Evolutionary conservation across 23 tunicate genomes (phyloP).

Genomic region (Oikopleura dioica): DNA sequence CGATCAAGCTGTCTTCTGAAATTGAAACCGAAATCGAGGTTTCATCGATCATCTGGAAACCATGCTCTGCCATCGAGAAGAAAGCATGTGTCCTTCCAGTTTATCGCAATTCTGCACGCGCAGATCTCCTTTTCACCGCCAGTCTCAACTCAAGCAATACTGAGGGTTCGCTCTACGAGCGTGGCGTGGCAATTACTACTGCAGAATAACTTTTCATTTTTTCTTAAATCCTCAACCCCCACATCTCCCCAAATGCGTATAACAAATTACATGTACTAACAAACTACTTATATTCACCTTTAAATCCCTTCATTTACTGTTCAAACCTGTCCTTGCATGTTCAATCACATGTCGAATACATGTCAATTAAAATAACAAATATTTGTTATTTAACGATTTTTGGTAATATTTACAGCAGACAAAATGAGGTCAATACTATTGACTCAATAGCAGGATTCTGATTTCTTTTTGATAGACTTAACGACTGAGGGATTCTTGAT

Average conservation of each 20-base stretch:
- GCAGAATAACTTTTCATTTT: conserved; percentile 31
- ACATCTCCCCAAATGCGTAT: too few species aligned
- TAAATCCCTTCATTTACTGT: too few species aligned
- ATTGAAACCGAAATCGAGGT: conserved; percentile 1
- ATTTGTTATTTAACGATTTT: too few species aligned
- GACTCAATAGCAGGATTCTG: too few species aligned
- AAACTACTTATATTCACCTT: too few species aligned
- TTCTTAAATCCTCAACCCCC: not conserved
- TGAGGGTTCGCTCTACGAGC: conserved; percentile 36
- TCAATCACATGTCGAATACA: too few species aligned
- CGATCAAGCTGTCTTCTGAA: not conserved
- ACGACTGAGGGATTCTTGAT: not conserved
- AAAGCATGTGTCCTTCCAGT: conserved; percentile 53
- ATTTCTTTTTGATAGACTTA: not conserved
- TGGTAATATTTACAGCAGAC: too few species aligned
- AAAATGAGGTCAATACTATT: too few species aligned
- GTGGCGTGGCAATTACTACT: conserved; percentile 67
- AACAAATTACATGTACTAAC: too few species aligned
- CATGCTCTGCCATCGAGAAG: not conserved
- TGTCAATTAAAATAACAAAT: too few species aligned
- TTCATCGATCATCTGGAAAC: not conserved
- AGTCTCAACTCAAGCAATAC: conserved; percentile 31
- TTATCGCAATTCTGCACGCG: conserved; percentile 70
- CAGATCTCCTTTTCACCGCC: conserved; percentile 63
- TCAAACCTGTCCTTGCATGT: too few species aligned